Evolutionary conservation across 2,888 invertebrate genomes (phyloP).

Genomic region (Eupithecia insigniata): DNA sequence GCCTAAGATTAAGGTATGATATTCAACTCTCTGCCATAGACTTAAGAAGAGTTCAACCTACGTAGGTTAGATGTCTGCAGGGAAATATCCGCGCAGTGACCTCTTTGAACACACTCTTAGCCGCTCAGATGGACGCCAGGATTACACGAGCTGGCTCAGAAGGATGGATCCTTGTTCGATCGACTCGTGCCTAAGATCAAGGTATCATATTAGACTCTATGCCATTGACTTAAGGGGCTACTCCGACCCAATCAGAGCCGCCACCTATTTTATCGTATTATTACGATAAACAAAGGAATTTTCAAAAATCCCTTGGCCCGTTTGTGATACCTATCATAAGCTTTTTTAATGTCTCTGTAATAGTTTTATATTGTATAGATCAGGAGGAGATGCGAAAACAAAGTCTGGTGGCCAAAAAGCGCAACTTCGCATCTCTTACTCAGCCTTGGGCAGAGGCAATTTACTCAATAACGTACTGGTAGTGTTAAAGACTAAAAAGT

Average conservation of each 20-base stretch:
- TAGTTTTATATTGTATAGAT: too few relatives aligned
- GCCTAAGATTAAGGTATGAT: slow-evolving; percentile 87
- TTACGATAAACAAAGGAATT: too few relatives aligned
- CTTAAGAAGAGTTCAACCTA: slow-evolving; percentile 97
- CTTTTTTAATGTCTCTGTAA: too few relatives aligned
- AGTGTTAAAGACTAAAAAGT: not conserved
- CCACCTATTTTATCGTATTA: too few relatives aligned
- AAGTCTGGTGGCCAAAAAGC: too few relatives aligned
- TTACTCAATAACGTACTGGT: not conserved
- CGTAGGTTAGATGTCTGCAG: slow-evolving; percentile 99
- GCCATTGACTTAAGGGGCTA: slow-evolving; percentile 82
- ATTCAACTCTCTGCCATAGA: not conserved
- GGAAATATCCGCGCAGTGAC: slow-evolving; percentile 99
- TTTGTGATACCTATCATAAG: too few relatives aligned
- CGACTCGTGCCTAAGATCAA: slow-evolving; percentile 94
- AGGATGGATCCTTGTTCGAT: slow-evolving; percentile 92
- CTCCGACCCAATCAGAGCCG: too few relatives aligned
- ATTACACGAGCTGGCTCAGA: slow-evolving; percentile 98
- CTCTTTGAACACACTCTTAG: slow-evolving; percentile 98
- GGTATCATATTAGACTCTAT: slow-evolving; percentile 11
- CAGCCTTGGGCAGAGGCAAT: not conserved
- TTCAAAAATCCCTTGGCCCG: too few relatives aligned
- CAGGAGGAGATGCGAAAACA: too few relatives aligned
- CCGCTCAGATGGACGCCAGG: slow-evolving; percentile 98
- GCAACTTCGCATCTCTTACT: too few relatives aligned